phyloP scores from a whole-genome alignment of 2,888 invertebrate genomes.

The Morpho achilles region DNA sequence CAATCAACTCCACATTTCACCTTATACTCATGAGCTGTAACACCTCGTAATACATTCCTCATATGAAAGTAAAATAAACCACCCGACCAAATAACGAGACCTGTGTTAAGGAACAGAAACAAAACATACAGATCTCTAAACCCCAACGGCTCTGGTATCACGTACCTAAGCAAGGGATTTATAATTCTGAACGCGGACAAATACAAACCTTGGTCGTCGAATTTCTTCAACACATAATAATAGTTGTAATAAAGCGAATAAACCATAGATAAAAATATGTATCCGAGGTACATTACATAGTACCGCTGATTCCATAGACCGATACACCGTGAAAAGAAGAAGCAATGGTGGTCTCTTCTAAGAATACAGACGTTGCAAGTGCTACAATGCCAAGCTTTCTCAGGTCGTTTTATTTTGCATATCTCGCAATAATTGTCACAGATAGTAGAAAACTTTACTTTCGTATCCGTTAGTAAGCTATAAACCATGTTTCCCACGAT shows the following conservation, averaged over 20 bases:
- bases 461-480: constrained; percentile 44
- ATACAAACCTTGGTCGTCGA: constrained; percentile 35
- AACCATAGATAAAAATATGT: constrained; percentile 82
- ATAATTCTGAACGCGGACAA: constrained; percentile 38
- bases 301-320: constrained; percentile 90
- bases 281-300: constrained; percentile 85
- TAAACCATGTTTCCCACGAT: constrained; percentile 53
- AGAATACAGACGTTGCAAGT: constrained; percentile 88
- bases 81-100: constrained; percentile 41
- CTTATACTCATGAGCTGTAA: constrained; percentile 59
- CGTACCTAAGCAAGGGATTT: constrained; percentile 41
- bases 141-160: constrained; percentile 35
- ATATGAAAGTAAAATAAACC: constrained; percentile 49
- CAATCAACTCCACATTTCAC: constrained; percentile 76
- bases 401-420: constrained; percentile 85
- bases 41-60: constrained; percentile 70
- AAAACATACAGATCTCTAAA: constrained; percentile 42
- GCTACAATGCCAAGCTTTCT: constrained; percentile 91
- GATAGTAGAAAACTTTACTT: constrained; percentile 24
- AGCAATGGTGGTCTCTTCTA: constrained; percentile 90
- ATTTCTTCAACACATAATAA: constrained; percentile 75
- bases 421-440: constrained; percentile 80
- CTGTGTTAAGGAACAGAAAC: constrained; percentile 41
- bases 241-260: constrained; percentile 84
- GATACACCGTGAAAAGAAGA: constrained; percentile 90